Evolutionary conservation across 2,888 invertebrate species (phyloP), one percentile per base, ranked within the genome.

Genomic region (Tipula helvola): DNA sequence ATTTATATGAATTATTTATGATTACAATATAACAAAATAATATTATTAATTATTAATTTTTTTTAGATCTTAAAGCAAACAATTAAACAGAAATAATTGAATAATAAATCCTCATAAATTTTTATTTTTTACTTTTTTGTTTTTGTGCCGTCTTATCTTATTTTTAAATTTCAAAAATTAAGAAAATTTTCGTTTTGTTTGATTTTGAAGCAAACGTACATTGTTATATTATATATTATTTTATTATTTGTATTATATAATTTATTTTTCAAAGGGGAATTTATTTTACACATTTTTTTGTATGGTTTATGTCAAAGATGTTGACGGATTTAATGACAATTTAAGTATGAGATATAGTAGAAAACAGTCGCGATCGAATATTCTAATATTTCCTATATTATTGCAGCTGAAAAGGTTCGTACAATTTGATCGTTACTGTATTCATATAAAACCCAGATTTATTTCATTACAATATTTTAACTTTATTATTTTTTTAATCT

Each of bases 31-130:
- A 71, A 71, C 28, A 71, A 10, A 71, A 71, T 71, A 71, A 71
- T 71, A 18, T 28, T 71, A 71, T 28, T 71, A 71, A 71, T 13
- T 71, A 71, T 71, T 71, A 52, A 16, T 52, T 52, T 52, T 71
- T 71, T 71, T 3, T 71, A 28, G 71, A 71, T 71, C 28, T 71
- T 71, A 71, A 71, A 71, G 71, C 71, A 71, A 71, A 71, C 71
- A 71, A 71, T 57, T 57, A 18, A 57, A 57, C 57, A 57, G 18
- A 57, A 57, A 57, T 57, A 57, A 57, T 71, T 71, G 71, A 71
- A 71, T 71, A 71, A 71, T 71, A 71, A 71, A 71, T 71, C 71
- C 71, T 71, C 71, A 71, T 71, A 71, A 71, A 71, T 71, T 71
- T 71, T 71, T 28, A 71, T 71, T 71, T 71, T 3, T 39, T 5